Conservation (phyloP, 2,888 invertebrate species). For the Eupithecia pulchellata region DNA sequence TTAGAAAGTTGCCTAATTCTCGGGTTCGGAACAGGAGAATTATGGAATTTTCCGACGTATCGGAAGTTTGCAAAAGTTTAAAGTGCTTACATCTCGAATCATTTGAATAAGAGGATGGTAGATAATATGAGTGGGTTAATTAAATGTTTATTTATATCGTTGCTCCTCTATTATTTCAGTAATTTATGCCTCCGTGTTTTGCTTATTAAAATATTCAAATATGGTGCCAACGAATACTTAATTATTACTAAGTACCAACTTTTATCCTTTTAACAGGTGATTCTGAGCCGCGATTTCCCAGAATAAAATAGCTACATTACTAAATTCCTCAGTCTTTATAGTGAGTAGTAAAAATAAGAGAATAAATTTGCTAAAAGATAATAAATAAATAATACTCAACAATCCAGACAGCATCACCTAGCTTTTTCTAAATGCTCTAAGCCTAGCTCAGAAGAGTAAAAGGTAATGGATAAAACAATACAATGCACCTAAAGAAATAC, state of each 20-base stretch:
- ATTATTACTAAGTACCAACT: not conserved
- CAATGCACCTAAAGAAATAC: too few species aligned
- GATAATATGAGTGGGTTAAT: conserved; percentile 27
- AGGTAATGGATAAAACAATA: too few species aligned
- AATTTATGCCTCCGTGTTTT: conserved; percentile 4
- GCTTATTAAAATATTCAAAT: conserved; percentile 9
- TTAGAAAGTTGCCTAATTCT: conserved; percentile 9
- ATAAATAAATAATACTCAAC: too few species aligned
- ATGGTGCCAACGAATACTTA: conserved; percentile 2
- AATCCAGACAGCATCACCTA: too few species aligned
- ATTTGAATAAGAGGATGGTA: conserved; percentile 36
- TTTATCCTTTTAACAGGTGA: not conserved
- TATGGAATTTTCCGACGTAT: conserved; percentile 35
- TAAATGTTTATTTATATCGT: conserved; percentile 30
- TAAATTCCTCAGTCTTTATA: not conserved
- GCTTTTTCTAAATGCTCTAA: too few species aligned
- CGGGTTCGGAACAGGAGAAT: conserved; percentile 40
- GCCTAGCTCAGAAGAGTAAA: too few species aligned
- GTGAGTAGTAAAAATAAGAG: too few species aligned
- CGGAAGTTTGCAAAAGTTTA: conserved; percentile 30
- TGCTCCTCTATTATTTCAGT: conserved; percentile 1
- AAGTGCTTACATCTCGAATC: conserved; percentile 27
- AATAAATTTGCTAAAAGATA: not conserved
- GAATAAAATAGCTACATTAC: not conserved
- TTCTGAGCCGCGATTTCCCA: conserved; percentile 5